A percentile compares a stretch with the other conserved stretches of the same genome.
Evolutionary conservation across 2,888 invertebrate species (phyloP).

Genomic region (Dolichopus griseipennis): DNA sequence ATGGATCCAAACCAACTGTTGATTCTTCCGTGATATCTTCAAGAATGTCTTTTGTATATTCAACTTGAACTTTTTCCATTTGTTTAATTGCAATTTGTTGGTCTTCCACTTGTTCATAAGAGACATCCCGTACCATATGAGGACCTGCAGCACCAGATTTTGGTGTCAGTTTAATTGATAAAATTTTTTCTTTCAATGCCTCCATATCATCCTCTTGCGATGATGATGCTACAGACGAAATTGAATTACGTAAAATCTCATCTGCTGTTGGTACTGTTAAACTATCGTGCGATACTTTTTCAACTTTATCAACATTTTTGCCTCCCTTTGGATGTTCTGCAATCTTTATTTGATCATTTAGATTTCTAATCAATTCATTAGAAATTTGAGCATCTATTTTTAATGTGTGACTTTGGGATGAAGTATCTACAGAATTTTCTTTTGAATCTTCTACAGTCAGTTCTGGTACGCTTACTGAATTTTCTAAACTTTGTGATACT

Average conservation of each 20-base stretch:
- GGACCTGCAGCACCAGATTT: slow-evolving; percentile 9
- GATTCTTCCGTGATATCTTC: slow-evolving; percentile 43
- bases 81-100: slow-evolving; percentile 27
- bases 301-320: slow-evolving; percentile 28
- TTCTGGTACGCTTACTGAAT: slow-evolving; percentile 13
- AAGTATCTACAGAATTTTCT: not conserved
- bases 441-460: not conserved
- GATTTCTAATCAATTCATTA: slow-evolving; percentile 7
- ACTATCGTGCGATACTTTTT: slow-evolving; percentile 24
- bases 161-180: slow-evolving; percentile 30
- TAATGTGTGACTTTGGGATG: not conserved
- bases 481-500: slow-evolving; percentile 19
- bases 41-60: slow-evolving; percentile 38
- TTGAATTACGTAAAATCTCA: slow-evolving; percentile 14
- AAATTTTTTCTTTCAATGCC: slow-evolving; percentile 34
- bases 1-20: not conserved
- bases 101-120: slow-evolving; percentile 25
- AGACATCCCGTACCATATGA: slow-evolving; percentile 22
- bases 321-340: slow-evolving; percentile 23
- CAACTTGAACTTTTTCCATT: slow-evolving; percentile 39
- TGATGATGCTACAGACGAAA: slow-evolving; percentile 18
- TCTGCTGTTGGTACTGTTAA: slow-evolving; percentile 14
- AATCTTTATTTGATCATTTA: slow-evolving; percentile 30
- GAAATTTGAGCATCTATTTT: slow-evolving; percentile 10
- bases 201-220: slow-evolving; percentile 33